Base-by-base conservation (phyloP, 2,113 vertebrate genomes). In the Opisthocomus hoazin region DNA sequence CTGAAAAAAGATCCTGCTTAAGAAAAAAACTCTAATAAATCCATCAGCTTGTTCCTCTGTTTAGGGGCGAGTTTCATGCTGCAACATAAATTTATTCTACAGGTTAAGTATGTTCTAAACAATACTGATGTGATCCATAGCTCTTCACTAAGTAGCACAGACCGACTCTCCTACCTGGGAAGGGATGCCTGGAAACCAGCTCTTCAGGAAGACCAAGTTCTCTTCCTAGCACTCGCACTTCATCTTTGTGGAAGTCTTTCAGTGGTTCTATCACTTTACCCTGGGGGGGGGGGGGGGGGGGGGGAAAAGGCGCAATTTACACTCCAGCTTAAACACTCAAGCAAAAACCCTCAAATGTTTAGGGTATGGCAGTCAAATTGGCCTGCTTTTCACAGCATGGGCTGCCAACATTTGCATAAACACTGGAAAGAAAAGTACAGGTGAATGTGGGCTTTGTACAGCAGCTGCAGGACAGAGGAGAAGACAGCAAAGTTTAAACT, bases 181-280 rank as follows among this genome's bases (percentile, higher is more conserved):
- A 99, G 46, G 99, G 99, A 96, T 99, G 99, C 92, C 99, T 98
- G 21, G 98, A 99, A 80, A 99, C 99, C 56, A 99, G 98, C 87
- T 99, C 99, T 71, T 99, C 99, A 48, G 99, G 99, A 89, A 99
- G 98, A 43, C 99, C 99, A 68, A 99, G 98, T 91, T 99, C 99
- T 97, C 99, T 98, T 20, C 99, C 99, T 61, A 99, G 97, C 50
- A 99, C 98, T 97, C 99, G 96, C 48, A 99, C 99, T 97, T 99
- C 99, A 96, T 99, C 99, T 96, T 99, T 99, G 97, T 99, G 99
- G 73, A 99, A 99, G 96, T 99, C 99, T 97, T 99, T 99, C 97
- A 99, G 98, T 5, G 99, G 99, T 95, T 99, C 99, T 96, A 99
- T 99, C 82, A 99, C 99, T 98, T 99, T 99, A 83, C 99, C 99